phyloP scores from a whole-genome alignment of 2,888 invertebrate species.

The Polyploca ridens region DNA sequence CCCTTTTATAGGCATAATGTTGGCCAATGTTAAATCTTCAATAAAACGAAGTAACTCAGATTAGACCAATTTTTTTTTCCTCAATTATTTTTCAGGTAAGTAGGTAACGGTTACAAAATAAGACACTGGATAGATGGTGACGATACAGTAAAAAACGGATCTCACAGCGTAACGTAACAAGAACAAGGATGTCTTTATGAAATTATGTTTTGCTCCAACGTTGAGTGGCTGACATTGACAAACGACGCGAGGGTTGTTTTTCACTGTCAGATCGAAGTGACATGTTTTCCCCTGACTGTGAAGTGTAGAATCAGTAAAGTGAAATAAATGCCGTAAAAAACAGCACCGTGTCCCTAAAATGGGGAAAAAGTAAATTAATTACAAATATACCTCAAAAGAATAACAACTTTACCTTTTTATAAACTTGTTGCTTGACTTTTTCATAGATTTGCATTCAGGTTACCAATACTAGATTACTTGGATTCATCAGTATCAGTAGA shows the following conservation, averaged over 20 bases:
- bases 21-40: too few relatives aligned
- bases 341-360: slow-evolving; percentile 20
- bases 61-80: not conserved
- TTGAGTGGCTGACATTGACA: slow-evolving; percentile 80
- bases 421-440: too few relatives aligned
- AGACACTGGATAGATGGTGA: slow-evolving; percentile 55
- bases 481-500: too few relatives aligned
- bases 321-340: slow-evolving; percentile 63
- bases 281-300: slow-evolving; percentile 72
- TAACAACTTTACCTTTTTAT: too few relatives aligned
- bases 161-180: slow-evolving; percentile 57
- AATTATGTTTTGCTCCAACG: slow-evolving; percentile 78
- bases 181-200: slow-evolving; percentile 81
- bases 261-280: slow-evolving; percentile 82
- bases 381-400: not conserved
- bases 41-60: too few relatives aligned
- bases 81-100: not conserved
- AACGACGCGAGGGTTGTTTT: slow-evolving; percentile 78
- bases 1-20: not conserved
- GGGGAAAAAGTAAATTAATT: not conserved
- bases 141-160: slow-evolving; percentile 56
- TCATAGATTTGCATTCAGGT: too few relatives aligned
- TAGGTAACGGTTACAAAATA: slow-evolving; percentile 42
- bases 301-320: slow-evolving; percentile 71
- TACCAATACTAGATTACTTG: too few relatives aligned